These are phyloP conservation scores for Istiophorus platypterus DNA, from an alignment of 2,113 vertebrate species.

Conservation along the genomic window DNA sequence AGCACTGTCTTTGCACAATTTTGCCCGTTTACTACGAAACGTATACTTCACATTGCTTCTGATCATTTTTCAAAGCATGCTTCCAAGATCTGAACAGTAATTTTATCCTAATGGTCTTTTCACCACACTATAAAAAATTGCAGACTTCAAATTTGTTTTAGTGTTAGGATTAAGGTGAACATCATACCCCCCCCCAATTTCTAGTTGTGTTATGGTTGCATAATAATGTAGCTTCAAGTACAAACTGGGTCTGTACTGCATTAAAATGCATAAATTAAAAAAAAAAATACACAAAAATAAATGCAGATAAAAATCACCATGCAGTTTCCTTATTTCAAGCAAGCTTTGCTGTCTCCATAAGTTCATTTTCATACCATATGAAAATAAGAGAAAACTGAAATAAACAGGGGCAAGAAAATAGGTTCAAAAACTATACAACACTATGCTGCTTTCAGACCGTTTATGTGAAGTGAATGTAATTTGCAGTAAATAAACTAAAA, in stretches of 20 bases:
- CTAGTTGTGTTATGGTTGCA: neutral
- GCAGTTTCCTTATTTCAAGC: neutral
- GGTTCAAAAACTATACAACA: neutral
- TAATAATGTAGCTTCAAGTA: neutral
- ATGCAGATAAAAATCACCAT: neutral
- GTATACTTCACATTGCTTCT: neutral
- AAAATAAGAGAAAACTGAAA: neutral
- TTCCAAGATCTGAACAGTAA: neutral
- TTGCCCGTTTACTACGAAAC: neutral
- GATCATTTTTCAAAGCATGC: neutral
- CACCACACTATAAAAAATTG: neutral
- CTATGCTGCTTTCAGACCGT: neutral
- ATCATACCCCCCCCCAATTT: too few species aligned
- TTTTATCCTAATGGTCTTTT: neutral
- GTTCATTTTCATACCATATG: neutral
- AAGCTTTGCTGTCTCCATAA: constrained; percentile 6
- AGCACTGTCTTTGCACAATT: neutral
- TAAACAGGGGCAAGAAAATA: neutral
- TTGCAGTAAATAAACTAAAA: constrained; percentile 12
- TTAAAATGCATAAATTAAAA: neutral
- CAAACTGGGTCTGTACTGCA: neutral
- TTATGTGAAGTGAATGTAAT: neutral
- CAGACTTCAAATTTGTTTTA: neutral
- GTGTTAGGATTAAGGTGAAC: too few species aligned
- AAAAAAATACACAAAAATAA: neutral